A percentile compares a stretch with the other conserved stretches of the same genome.
These are phyloP conservation scores for Caenorhabditis japonica DNA, from an alignment of 2,888 invertebrate genomes.

Conservation along the genomic window DNA sequence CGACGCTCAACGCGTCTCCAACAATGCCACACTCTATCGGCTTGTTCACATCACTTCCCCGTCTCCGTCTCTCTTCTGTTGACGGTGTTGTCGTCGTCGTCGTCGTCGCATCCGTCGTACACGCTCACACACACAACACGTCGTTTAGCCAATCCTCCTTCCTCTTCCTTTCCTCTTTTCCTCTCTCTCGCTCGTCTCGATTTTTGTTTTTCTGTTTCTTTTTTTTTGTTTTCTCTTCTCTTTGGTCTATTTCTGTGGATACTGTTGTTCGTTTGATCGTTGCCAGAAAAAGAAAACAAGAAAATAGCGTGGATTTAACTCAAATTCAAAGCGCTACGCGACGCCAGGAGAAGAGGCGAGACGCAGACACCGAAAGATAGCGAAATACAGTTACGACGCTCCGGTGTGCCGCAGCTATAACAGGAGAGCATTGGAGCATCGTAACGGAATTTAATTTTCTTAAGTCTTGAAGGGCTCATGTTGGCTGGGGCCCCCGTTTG, in stretches of 20 bases:
- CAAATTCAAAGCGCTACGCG: slow-evolving; percentile 14
- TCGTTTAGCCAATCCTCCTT: slow-evolving; percentile 51
- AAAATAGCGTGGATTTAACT: slow-evolving; percentile 3
- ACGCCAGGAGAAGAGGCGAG: too few species aligned
- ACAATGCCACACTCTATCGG: slow-evolving; percentile 21
- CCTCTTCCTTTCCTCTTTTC: slow-evolving; percentile 22
- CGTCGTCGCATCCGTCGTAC: slow-evolving; percentile 36
- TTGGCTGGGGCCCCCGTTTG: slow-evolving; percentile 43
- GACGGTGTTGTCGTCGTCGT: too few species aligned
- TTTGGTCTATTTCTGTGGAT: slow-evolving; percentile 1
- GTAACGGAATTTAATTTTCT: slow-evolving; percentile 27
- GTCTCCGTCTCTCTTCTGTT: slow-evolving; percentile 48
- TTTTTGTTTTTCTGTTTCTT: slow-evolving; percentile 18
- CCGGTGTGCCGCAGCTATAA: too few species aligned
- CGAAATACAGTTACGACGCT: too few species aligned
- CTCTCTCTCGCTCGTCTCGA: slow-evolving; percentile 31
- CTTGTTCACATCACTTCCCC: slow-evolving; percentile 45
- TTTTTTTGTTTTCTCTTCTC: slow-evolving; percentile 3
- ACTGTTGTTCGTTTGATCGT: slow-evolving; percentile 45
- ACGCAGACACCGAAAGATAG: too few species aligned
- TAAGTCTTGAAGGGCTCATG: slow-evolving; percentile 40
- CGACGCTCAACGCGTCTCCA: slow-evolving; percentile 14
- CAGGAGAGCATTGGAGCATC: too few species aligned
- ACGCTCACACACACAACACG: background rate
- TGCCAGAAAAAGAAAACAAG: slow-evolving; percentile 4